Evolutionary conservation across 1,140 invertebrate species (phyloP), one percentile per base, ranked within the genome.

Genomic region (Adelges cooleyi): DNA sequence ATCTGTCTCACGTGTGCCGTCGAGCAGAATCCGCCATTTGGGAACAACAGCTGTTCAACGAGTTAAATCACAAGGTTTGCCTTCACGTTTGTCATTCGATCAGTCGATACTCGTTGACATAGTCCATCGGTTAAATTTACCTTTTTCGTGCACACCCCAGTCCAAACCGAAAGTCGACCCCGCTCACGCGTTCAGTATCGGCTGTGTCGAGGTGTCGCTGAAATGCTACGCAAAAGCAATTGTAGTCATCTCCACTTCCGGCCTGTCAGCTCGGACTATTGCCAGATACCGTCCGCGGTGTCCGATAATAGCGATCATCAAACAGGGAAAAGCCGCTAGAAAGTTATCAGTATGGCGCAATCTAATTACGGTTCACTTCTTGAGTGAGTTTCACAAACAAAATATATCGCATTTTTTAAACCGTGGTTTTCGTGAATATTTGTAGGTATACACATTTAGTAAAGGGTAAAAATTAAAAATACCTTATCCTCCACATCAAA

Each of bases 311-410:
- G 54, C 54, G 1, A 46, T 62, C 25, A 10, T 46, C 40, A 27
- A 17, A 4, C 42, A 44, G 2, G 40, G 54, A 3, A 62, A 62
- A 20, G 17, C 4, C n/a, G 38, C 54, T 0, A 46, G 54, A 29
- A 62, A 62, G 4, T 18, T 62, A 29, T 62, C 40, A 1, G 42
- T 46, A 11, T 62, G 54, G 54, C 54, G 54, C 15, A 62, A 62
- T 20, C 17, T 62, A 3, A 15, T 46, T 13, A 11, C 40, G 6
- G 4, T 62, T 8, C 54, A 46, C 3, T 62, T 27, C 6, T 29
- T 29, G 27, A 17, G 54, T 62, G 29, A 62, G 18, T 6, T 6
- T 6, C 36, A 38, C 36, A 38, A 38, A 8, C 13, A 38, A 38
- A 38, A 38, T 13, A 13, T 38, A 6, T 13, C 6, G 36, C 36